Conservation (phyloP, 2,888 invertebrate genomes). For the Reticulitermes lucifugus region DNA sequence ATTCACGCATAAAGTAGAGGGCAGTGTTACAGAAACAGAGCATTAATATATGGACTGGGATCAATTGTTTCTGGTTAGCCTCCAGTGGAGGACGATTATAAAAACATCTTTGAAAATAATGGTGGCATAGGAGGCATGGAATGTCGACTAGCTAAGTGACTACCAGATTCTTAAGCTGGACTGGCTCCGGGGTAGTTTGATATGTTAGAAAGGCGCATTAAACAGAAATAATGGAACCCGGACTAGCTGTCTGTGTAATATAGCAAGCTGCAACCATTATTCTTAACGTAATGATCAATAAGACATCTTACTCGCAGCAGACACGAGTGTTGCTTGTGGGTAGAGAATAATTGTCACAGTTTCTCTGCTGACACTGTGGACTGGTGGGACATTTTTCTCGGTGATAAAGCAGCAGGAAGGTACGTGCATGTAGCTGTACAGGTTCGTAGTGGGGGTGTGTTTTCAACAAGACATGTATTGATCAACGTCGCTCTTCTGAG, state of each 20-base stretch:
- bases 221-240: too few relatives aligned
- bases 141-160: too few relatives aligned
- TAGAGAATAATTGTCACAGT: constrained; percentile 33
- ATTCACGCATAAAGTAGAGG: too few relatives aligned
- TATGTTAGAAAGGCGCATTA: too few relatives aligned
- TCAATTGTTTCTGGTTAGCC: too few relatives aligned
- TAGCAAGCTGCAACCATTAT: neutral
- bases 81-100: too few relatives aligned
- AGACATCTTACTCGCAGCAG: neutral
- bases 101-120: too few relatives aligned
- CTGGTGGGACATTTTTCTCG: constrained; percentile 39
- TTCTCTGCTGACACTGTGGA: constrained; percentile 22
- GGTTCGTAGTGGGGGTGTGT: constrained; percentile 6
- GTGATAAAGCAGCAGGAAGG: constrained; percentile 32
- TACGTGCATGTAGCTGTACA: constrained; percentile 7
- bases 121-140: too few relatives aligned
- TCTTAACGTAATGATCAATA: constrained; percentile 35
- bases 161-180: too few relatives aligned
- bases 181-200: too few relatives aligned
- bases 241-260: neutral
- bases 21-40: too few relatives aligned
- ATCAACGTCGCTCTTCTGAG: constrained; percentile 31
- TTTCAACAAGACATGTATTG: constrained; percentile 40
- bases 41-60: too few relatives aligned
- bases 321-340: neutral